Percentiles rank a stretch among this genome's conserved stretches.
These are phyloP conservation scores for Megastigmus dorsalis DNA, from an alignment of 2,888 invertebrate genomes.

Conservation along the genomic window DNA sequence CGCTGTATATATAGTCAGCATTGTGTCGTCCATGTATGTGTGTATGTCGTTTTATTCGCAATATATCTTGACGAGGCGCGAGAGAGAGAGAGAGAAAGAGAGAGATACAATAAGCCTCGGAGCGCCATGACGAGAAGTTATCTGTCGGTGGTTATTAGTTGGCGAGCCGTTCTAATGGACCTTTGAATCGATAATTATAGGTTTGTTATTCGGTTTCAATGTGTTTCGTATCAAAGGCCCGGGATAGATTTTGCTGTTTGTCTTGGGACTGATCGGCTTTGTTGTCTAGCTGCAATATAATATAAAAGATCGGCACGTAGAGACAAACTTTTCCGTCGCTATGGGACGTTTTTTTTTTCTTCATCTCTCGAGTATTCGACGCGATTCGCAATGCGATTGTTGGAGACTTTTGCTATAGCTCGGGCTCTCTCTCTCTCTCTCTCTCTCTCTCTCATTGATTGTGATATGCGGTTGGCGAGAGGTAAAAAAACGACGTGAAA, in stretches of 20 bases:
- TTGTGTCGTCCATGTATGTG: not conserved
- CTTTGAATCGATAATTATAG: conserved; percentile 27
- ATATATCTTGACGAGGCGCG: not conserved
- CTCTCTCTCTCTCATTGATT: too few species aligned
- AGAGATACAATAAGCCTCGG: too few species aligned
- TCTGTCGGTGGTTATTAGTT: too few species aligned
- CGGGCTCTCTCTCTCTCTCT: too few species aligned
- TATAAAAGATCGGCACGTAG: not conserved
- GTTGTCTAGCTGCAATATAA: not conserved
- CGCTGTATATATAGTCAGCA: too few species aligned
- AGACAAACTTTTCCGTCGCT: not conserved
- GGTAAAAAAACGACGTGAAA: too few species aligned
- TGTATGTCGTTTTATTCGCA: too few species aligned
- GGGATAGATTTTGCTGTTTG: not conserved
- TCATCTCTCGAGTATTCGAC: not conserved
- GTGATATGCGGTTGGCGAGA: too few species aligned
- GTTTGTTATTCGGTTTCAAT: conserved; percentile 3
- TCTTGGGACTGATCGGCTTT: not conserved
- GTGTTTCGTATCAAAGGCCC: too few species aligned
- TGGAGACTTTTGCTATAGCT: too few species aligned
- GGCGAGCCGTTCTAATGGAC: not conserved
- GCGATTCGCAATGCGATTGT: not conserved
- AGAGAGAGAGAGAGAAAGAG: not conserved
- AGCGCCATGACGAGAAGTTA: too few species aligned
- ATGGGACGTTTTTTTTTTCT: not conserved